A percentile compares a stretch with the other conserved stretches of the same genome.
phyloP scores from a whole-genome alignment of 2,113 vertebrate species.

The Canis aureus region DNA sequence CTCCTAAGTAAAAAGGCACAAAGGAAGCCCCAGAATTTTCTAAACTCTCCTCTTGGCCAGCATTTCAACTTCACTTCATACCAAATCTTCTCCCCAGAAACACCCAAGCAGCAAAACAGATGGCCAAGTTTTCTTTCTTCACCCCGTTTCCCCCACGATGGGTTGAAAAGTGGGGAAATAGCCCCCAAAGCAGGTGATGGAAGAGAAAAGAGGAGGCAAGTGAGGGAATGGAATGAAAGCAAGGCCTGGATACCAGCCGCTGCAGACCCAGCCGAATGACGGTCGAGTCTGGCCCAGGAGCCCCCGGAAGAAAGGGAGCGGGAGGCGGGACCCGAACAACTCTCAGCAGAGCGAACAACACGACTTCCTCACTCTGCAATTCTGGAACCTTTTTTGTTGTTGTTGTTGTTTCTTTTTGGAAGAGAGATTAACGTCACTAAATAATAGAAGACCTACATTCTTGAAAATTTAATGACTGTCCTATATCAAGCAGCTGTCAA shows the following conservation, averaged over 20 bases:
- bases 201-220: conserved; percentile 7
- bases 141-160: not conserved
- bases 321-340: not conserved
- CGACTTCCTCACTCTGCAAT: conserved; percentile 28
- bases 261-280: not conserved
- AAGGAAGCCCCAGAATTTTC: conserved; percentile 36
- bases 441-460: conserved; percentile 83
- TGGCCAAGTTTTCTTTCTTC: conserved; percentile 26
- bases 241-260: not conserved
- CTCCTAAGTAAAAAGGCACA: not conserved
- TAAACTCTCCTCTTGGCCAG: conserved; percentile 36
- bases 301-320: not conserved
- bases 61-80: conserved; percentile 29
- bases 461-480: conserved; percentile 87
- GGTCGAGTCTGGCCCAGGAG: not conserved
- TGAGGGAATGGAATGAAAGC: not conserved
- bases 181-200: not conserved
- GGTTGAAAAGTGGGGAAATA: not conserved
- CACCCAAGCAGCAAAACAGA: conserved; percentile 12
- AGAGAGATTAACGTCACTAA: conserved; percentile 81
- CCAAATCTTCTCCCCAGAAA: conserved; percentile 46
- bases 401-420: conserved; percentile 33
- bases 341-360: not conserved
- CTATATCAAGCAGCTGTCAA: conserved; percentile 86
- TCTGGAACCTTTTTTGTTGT: not conserved